These are phyloP conservation scores for Microplitis manilae DNA, from an alignment of 2,888 invertebrate species.

Conservation along the genomic window DNA sequence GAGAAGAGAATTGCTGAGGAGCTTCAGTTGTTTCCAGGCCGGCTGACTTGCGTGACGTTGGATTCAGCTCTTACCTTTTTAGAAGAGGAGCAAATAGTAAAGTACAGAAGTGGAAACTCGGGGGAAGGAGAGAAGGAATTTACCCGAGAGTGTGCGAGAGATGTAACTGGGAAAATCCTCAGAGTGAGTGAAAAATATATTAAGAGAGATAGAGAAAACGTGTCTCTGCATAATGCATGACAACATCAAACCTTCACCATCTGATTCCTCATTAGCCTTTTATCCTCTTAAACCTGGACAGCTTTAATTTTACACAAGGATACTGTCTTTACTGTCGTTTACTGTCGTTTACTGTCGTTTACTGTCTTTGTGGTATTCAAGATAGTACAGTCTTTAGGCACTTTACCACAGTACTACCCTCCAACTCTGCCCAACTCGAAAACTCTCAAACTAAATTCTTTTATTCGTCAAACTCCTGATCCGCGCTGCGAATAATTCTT, in stretches of 20 bases:
- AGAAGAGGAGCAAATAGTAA: neutral
- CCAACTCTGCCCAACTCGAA: neutral
- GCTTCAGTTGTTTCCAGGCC: constrained; percentile 13
- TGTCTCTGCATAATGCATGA: constrained; percentile 63
- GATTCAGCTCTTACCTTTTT: constrained; percentile 16
- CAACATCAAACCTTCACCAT: constrained; percentile 36
- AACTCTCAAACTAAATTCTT: neutral
- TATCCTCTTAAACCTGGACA: constrained; percentile 28
- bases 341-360: neutral
- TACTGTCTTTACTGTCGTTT: neutral
- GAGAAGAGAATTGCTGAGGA: neutral
- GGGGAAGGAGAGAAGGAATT: neutral
- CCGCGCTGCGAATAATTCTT: constrained; percentile 14
- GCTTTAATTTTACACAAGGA: constrained; percentile 43
- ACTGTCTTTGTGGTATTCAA: neutral
- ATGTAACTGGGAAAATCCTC: too few species aligned
- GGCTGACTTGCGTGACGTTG: constrained; percentile 14
- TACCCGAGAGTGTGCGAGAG: neutral
- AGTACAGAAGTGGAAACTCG: constrained; percentile 24
- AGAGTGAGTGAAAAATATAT: neutral
- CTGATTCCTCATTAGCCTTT: constrained; percentile 61
- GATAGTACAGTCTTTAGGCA: too few species aligned
- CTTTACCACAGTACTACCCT: neutral
- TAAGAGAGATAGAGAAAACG: constrained; percentile 42
- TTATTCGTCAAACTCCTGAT: constrained; percentile 8